A percentile compares a stretch with the other conserved stretches of the same genome.
phyloP scores from a whole-genome alignment of 2,113 vertebrate species.

The Corythornis madagascariensis region DNA sequence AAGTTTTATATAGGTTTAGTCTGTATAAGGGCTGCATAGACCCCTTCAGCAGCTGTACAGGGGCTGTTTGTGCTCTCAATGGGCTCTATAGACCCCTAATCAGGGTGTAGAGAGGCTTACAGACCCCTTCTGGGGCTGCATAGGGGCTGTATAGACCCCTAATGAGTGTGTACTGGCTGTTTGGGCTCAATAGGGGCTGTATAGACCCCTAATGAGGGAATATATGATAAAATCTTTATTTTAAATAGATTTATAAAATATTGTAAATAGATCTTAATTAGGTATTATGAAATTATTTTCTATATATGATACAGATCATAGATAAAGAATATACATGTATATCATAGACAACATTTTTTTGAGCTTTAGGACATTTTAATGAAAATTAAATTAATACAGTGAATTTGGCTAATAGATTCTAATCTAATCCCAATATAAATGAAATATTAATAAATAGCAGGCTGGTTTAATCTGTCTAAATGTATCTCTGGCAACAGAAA shows the following conservation, averaged over 20 bases:
- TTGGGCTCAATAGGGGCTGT: no score
- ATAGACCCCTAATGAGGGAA: no score
- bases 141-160: no score
- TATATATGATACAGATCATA: neutral
- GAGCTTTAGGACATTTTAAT: conserved; percentile 20
- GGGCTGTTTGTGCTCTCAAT: no score
- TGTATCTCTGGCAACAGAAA: conserved; percentile 32
- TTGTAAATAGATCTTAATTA: neutral
- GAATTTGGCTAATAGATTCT: conserved; percentile 62
- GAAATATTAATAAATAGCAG: conserved; percentile 68
- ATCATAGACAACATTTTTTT: neutral
- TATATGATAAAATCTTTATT: conserved; percentile 22
- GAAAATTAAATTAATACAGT: conserved; percentile 59
- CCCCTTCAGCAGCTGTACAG: no score
- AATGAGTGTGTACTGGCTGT: no score
- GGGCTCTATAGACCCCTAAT: no score
- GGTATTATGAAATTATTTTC: neutral
- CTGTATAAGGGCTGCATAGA: no score
- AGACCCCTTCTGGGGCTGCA: no score
- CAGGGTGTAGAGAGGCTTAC: no score
- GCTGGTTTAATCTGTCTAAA: conserved; percentile 67
- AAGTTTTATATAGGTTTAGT: no score
- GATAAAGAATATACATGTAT: neutral
- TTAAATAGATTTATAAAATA: neutral
- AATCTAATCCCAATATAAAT: conserved; percentile 65